phyloP scores from a whole-genome alignment of 1,140 invertebrate genomes.

The Drosophila teissieri region DNA sequence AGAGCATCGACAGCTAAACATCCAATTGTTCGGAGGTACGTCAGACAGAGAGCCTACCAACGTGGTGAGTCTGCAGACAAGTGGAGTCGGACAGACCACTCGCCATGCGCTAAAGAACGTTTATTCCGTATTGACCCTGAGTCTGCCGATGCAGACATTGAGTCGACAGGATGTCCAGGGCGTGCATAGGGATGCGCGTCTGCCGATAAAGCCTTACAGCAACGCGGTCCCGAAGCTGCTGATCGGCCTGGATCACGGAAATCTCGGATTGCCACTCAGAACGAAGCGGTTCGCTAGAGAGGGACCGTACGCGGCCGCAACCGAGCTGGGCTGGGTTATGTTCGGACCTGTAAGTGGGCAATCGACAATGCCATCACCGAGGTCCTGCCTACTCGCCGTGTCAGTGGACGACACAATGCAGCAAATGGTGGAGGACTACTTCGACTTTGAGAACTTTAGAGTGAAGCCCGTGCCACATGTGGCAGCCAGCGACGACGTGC shows the following conservation, averaged over 20 bases:
- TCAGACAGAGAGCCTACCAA: too few relatives aligned
- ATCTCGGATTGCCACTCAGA: not conserved
- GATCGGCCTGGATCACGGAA: not conserved
- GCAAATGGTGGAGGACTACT: slow-evolving; percentile 13
- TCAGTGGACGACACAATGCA: slow-evolving; percentile 8
- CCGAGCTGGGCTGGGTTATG: too few relatives aligned
- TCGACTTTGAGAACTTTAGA: not conserved
- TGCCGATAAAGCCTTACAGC: not conserved
- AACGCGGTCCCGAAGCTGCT: not conserved
- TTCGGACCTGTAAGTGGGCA: too few relatives aligned
- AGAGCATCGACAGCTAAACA: too few relatives aligned
- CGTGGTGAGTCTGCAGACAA: too few relatives aligned
- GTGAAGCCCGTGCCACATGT: not conserved
- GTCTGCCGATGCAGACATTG: too few relatives aligned
- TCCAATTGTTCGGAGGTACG: too few relatives aligned
- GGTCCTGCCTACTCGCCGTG: slow-evolving; percentile 9
- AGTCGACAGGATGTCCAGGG: too few relatives aligned
- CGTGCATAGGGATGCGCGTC: not conserved
- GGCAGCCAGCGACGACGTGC: not conserved
- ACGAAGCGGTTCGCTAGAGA: too few relatives aligned
- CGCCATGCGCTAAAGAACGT: too few relatives aligned
- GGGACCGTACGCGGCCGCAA: not conserved
- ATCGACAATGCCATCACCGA: slow-evolving; percentile 1
- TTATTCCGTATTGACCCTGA: too few relatives aligned
- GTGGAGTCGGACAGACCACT: too few relatives aligned